Base-by-base conservation (phyloP, 2,113 vertebrate species). In the Acanthisitta chloris region DNA sequence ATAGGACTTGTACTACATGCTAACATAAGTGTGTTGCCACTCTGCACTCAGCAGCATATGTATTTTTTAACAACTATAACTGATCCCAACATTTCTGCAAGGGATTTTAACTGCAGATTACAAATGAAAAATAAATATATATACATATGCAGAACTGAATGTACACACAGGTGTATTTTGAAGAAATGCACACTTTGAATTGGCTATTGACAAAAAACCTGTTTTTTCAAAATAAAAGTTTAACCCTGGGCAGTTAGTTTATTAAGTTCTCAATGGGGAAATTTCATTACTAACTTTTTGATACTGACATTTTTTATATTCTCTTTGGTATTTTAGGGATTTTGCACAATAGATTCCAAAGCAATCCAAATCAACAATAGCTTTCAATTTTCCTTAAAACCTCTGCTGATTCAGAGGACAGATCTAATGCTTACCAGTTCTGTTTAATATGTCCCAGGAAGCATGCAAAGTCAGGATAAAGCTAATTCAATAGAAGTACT, bases 401-500 rank as follows among this genome's bases (percentile, higher is more conserved):
- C 29, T 87, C n/a, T 62, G 42, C 73, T 89, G 77, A 71, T 31
- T 73, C 51, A 91, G 55, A 87, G 55, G 36, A 94, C 31, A 73
- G 16, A 64, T 67, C 42, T 87, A 78, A 64, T 1, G 1, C 26
- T 79, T 90, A 29, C 33, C 8, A 21, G 17, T 61, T 79, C 26
- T 31, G 4, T 59, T 90, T 71, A 67, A 25, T 46, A 59, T 36
- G 26, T 51, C 40, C 23, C 57, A 79, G 73, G 36, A 91, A 91
- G 64, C 42, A 87, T 12, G 40, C 62, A 46, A 89, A 87, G 46
- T 59, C 43, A 79, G 86, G 45, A 76, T 67, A 87, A 84, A 81
- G 43, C 14, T 87, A 76, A 74, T 91, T 91, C 78, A 82, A 79
- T 80, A 72, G 48, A 71, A 79, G n/a, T 57, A 64, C 59, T 95